These are phyloP conservation scores for Channa argus DNA, from an alignment of 2,113 vertebrate species.

Conservation along the genomic window DNA sequence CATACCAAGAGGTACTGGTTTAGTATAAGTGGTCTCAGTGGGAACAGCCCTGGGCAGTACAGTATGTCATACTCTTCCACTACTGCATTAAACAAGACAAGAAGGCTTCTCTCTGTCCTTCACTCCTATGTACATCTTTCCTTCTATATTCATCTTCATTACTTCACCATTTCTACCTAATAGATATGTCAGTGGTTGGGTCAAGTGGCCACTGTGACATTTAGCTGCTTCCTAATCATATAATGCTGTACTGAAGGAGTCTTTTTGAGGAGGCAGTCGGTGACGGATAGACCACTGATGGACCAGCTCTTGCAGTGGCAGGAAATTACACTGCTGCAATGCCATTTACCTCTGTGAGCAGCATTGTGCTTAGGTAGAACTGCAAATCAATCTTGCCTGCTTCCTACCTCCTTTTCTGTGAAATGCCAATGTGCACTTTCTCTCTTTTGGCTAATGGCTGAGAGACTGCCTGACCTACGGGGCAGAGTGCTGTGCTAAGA, in stretches of 20 bases:
- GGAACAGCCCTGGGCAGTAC: slow-evolving; percentile 14
- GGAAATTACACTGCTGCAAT: slow-evolving; percentile 50
- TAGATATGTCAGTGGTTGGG: slow-evolving; percentile 25
- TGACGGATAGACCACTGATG: slow-evolving; percentile 64
- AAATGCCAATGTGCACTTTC: slow-evolving; percentile 54
- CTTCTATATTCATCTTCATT: slow-evolving; percentile 2
- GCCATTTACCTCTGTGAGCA: slow-evolving; percentile 48
- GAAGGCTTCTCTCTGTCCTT: not conserved
- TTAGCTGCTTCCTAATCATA: slow-evolving; percentile 55
- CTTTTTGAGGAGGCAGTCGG: slow-evolving; percentile 29
- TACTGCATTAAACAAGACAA: slow-evolving; percentile 7
- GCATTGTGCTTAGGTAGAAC: slow-evolving; percentile 47
- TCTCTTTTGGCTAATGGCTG: slow-evolving; percentile 34
- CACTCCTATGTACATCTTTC: not conserved
- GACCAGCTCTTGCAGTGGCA: slow-evolving; percentile 33
- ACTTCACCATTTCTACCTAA: slow-evolving; percentile 8
- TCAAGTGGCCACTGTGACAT: slow-evolving; percentile 42
- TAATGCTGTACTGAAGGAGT: slow-evolving; percentile 51
- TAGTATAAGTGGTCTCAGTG: slow-evolving; percentile 25
- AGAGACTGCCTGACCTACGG: slow-evolving; percentile 20
- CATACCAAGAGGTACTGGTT: not conserved
- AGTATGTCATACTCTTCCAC: not conserved
- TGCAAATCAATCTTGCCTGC: slow-evolving; percentile 59
- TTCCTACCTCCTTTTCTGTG: slow-evolving; percentile 11
- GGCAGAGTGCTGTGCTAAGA: slow-evolving; percentile 12